Evolutionary conservation across 2,888 invertebrate genomes (phyloP).

Genomic region (Volucella bombylans): DNA sequence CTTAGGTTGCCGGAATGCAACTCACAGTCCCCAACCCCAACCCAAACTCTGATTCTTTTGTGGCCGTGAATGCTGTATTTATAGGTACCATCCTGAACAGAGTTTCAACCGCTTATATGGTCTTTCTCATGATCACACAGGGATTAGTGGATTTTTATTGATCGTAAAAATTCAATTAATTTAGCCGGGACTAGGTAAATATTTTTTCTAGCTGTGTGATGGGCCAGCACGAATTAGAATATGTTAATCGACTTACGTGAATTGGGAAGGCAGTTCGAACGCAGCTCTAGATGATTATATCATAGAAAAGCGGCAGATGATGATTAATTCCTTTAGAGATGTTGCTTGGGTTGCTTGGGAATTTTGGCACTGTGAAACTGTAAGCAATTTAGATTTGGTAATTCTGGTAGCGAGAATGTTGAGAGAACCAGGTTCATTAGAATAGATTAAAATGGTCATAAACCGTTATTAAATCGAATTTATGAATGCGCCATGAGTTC

Average conservation of each 20-base stretch:
- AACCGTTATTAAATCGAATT: too few relatives aligned
- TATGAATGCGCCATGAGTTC: too few relatives aligned
- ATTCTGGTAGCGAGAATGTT: background rate
- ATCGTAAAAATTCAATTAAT: conserved; percentile 67
- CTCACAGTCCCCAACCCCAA: too few relatives aligned
- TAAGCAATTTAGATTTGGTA: too few relatives aligned
- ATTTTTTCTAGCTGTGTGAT: conserved; percentile 19
- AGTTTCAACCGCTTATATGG: conserved; percentile 16
- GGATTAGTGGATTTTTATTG: conserved; percentile 60
- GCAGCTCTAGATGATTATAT: conserved; percentile 33
- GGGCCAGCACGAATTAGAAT: background rate
- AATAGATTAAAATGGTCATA: too few relatives aligned
- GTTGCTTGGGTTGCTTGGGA: conserved; percentile 26
- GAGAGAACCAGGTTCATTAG: background rate
- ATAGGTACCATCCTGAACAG: conserved; percentile 35
- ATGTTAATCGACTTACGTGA: background rate
- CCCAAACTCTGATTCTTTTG: background rate
- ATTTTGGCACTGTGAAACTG: conserved; percentile 13
- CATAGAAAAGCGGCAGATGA: conserved; percentile 32
- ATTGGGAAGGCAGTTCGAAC: background rate
- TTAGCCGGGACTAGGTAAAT: conserved; percentile 50
- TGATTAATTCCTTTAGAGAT: conserved; percentile 37
- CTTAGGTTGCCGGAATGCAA: background rate
- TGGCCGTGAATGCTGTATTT: background rate
- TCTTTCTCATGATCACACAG: conserved; percentile 44